A percentile compares a stretch with the other conserved stretches of the same genome.
phyloP scores from a whole-genome alignment of 2,888 invertebrate species.

The Leptopilina drosophilae region DNA sequence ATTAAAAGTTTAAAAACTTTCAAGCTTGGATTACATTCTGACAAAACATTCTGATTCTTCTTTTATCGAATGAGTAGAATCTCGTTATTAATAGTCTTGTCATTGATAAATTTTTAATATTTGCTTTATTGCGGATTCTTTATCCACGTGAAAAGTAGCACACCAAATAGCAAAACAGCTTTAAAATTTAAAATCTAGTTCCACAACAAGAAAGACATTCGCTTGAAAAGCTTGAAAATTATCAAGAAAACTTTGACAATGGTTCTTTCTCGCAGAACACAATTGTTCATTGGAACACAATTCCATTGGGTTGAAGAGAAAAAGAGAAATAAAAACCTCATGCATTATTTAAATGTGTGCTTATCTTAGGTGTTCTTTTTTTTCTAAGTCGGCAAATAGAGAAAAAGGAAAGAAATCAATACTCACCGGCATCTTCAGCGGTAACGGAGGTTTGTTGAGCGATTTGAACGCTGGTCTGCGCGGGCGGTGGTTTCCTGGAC shows the following conservation, averaged over 20 bases:
- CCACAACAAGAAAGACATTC: neutral
- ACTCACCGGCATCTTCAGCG: constrained; percentile 76
- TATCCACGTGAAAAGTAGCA: no score
- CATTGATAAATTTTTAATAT: no score
- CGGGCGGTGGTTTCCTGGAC: constrained; percentile 75
- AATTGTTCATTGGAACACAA: neutral
- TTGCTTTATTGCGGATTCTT: no score
- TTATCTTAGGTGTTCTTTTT: neutral
- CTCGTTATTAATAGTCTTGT: no score
- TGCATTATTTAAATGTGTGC: neutral
- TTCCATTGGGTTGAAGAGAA: neutral
- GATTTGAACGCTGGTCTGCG: constrained; percentile 59
- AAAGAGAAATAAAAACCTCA: neutral
- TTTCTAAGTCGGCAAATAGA: neutral
- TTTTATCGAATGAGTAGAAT: no score
- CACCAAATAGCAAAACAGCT: no score
- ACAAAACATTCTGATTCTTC: no score
- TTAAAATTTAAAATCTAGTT: no score
- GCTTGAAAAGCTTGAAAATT: neutral
- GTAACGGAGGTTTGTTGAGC: constrained; percentile 65
- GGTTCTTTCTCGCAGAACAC: neutral
- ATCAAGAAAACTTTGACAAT: neutral
- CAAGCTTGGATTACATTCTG: no score
- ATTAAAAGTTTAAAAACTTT: no score
- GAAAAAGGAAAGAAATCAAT: neutral